Base-by-base conservation (phyloP, 1,140 invertebrate genomes). In the Amyelois transitella region DNA sequence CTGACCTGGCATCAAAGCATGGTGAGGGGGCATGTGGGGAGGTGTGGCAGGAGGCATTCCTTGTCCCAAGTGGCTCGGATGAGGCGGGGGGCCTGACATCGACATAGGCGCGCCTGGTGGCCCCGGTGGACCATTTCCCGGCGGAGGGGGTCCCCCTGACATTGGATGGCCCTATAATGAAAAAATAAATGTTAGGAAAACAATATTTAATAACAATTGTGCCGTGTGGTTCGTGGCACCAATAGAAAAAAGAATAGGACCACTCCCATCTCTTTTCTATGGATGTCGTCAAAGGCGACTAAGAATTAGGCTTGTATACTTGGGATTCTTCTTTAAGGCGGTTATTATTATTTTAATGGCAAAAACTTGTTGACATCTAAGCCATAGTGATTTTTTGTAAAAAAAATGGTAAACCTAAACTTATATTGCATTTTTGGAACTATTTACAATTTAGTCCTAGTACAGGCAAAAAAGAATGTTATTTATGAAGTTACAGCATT, bases 81-180 rank as follows among this genome's bases (percentile, higher is more conserved):
- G 82, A n/a, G 80, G 64, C 21, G 74, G 67, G 24, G 72, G 77
- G 14, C 75, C 79, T n/a, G 55, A 66, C 18, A 76, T 58, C 12
- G 70, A 66, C 43, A 77, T 48, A 3, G 74, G 71, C 14, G 72
- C 73, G 12, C 80, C 81, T 4, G 77, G 72, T 17, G 83, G 80
- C 19, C 79, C 81, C 22, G 88, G 88, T 4, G 77, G 77, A 7
- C 81, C 77, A 49, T 80, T 79, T 19, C 82, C 85, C 4, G 84
- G 77, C 12, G 82, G 74, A 17, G 82, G 83, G 18, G 81, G 74
- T 4, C 77, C 77, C 14, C 80, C 83, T 14, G 73, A 69, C 85
- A 88, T 88, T 38, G 70, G 58, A 53, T 80, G 68, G 14, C 67
- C 75, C 79, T 88, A 58, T 18, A 61, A 60, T 19, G 1, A 49